phyloP scores from a whole-genome alignment of 2,797 vertebrate species.

The Sebastes trivittatus region DNA sequence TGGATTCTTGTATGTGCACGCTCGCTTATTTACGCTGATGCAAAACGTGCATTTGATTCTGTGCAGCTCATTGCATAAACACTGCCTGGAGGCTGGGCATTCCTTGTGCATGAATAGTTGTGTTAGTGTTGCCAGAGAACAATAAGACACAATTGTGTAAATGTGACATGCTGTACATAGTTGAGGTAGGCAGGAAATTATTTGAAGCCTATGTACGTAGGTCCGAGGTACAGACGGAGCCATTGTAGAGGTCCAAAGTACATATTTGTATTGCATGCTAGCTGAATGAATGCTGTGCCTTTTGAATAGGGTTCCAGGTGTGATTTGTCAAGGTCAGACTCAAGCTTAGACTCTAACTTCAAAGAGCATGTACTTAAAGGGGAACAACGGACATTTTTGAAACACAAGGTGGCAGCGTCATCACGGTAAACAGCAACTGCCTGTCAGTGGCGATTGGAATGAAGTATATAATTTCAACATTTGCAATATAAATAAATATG shows the following conservation, averaged over 20 bases:
- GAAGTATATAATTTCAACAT: too few relatives aligned
- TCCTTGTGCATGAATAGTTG: conserved; percentile 20
- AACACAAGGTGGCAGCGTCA: too few relatives aligned
- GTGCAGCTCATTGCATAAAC: conserved; percentile 3
- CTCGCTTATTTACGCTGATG: background rate
- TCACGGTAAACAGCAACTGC: too few relatives aligned
- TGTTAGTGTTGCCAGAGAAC: conserved; percentile 20
- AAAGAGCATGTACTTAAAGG: too few relatives aligned
- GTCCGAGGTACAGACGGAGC: conserved; percentile 33
- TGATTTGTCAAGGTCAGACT: background rate
- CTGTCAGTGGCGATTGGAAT: too few relatives aligned
- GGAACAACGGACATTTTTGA: too few relatives aligned
- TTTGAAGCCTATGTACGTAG: conserved; percentile 23
- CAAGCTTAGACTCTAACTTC: background rate
- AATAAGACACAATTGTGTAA: conserved; percentile 40
- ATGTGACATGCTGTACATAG: conserved; percentile 29
- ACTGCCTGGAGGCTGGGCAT: conserved; percentile 21
- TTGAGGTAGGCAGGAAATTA: conserved; percentile 41
- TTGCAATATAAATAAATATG: too few relatives aligned
- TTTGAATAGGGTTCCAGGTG: background rate
- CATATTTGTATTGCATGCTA: background rate
- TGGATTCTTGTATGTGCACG: conserved; percentile 23
- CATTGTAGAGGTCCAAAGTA: conserved; percentile 21
- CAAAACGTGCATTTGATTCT: background rate
- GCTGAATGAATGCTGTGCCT: conserved; percentile 1